Evolutionary conservation across 2,888 invertebrate genomes (phyloP).

Genomic region (Cheilosia soror): DNA sequence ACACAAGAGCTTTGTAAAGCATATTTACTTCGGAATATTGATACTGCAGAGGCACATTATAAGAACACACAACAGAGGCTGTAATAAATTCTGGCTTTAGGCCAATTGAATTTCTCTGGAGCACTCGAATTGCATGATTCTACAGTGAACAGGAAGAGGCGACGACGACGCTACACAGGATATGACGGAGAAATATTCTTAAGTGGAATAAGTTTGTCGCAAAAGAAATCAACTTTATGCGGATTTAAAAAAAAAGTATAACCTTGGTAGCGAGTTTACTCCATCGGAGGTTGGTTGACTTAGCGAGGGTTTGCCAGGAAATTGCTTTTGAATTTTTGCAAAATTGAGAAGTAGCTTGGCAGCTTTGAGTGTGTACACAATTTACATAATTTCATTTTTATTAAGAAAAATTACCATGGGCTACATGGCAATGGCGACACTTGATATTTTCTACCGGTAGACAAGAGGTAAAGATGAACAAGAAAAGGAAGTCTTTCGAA

Average conservation of each 20-base stretch:
- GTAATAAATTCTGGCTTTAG: slow-evolving; percentile 62
- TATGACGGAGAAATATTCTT: slow-evolving; percentile 20
- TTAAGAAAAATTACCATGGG: slow-evolving; percentile 11
- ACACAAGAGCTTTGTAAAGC: slow-evolving; percentile 35
- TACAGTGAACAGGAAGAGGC: background rate
- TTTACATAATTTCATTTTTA: slow-evolving; percentile 48
- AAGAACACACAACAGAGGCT: slow-evolving; percentile 24
- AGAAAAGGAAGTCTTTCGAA: no score
- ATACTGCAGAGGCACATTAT: slow-evolving; percentile 30
- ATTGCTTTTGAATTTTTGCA: slow-evolving; percentile 23
- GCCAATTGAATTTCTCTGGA: slow-evolving; percentile 64
- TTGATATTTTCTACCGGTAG: no score
- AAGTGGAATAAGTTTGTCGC: slow-evolving; percentile 28
- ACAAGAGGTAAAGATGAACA: no score
- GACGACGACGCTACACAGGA: background rate
- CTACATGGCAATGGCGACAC: no score
- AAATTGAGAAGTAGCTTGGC: background rate
- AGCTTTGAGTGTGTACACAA: slow-evolving; percentile 3
- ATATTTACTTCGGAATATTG: slow-evolving; percentile 66
- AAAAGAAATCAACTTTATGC: slow-evolving; percentile 43
- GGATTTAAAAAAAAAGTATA: slow-evolving; percentile 23
- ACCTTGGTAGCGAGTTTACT: slow-evolving; percentile 22
- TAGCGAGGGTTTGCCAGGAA: slow-evolving; percentile 2
- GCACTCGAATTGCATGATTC: slow-evolving; percentile 5
- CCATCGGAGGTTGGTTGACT: background rate